These are phyloP conservation scores for Tyrannus savana DNA, from an alignment of 2,113 vertebrate species.

Conservation along the genomic window DNA sequence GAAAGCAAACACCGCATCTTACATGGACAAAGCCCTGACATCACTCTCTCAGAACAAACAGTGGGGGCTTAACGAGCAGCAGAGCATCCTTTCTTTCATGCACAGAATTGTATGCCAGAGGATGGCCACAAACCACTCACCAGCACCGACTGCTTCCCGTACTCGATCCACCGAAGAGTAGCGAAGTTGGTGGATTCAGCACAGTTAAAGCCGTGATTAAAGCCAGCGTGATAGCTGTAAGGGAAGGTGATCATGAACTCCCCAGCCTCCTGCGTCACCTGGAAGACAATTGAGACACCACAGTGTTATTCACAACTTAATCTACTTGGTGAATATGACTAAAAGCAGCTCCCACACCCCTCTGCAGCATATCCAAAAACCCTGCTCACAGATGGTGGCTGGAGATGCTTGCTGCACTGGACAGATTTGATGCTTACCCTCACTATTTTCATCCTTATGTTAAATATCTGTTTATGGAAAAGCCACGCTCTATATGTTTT, in stretches of 20 bases:
- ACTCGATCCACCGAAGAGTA: constrained; percentile 95
- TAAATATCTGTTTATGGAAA: not conserved
- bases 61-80: not conserved
- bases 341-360: not conserved
- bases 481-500: not conserved
- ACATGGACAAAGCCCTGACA: not conserved
- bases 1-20: not conserved
- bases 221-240: constrained; percentile 95
- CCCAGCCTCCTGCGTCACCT: constrained; percentile 95
- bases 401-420: not conserved
- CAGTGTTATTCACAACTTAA: not conserved
- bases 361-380: not conserved
- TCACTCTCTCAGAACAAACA: not conserved
- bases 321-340: not conserved
- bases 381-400: not conserved
- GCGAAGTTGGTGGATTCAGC: constrained; percentile 98
- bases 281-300: not conserved
- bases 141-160: constrained; percentile 93
- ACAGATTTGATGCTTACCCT: not conserved
- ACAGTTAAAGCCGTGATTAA: constrained; percentile 99
- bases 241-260: constrained; percentile 98
- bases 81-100: not conserved
- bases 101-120: not conserved
- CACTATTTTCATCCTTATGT: not conserved
- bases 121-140: constrained; percentile 68